Evolutionary conservation across 1,140 invertebrate species (phyloP), one percentile per base, ranked within the genome.

Genomic region (Globodera rostochiensis): DNA sequence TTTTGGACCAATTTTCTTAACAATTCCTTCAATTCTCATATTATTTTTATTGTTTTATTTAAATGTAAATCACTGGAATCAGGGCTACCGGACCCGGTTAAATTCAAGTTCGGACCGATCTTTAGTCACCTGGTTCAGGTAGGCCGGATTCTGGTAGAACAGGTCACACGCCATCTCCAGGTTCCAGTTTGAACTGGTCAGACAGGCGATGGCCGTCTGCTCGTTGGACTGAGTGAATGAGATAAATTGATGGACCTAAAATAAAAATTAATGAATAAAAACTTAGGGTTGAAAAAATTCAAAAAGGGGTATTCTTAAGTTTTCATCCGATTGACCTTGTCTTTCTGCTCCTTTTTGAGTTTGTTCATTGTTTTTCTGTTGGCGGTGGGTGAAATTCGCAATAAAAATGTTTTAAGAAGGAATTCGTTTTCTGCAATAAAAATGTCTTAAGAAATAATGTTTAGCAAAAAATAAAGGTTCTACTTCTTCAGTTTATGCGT

Each of bases 81-180:
- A 36, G 25, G 25, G 25, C 2, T 36, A 1, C 25, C 25, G 25
- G 2, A 36, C 25, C 25, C 25, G 25, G 25, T 36, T 36, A 36
- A 36, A 36, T 36, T 0, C 25, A 2, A 36, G 25, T 36, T 36
- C 81, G 13, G 1, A 60, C 25, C 45, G 64, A n/a, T 77, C 67
- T 25, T 36, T 36, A 36, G 36, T 47, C 15, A 80, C 74, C 45
- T 84, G 82, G 49, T 49, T 71, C 21, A 79, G 50, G 53, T 83
- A 82, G 47, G 81, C 15, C n/a, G 81, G 81, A 46, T 82, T 82
- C 66, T 83, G 82, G 60, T 83, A 83, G 83, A 83, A 83, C 57
- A 83, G 64, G 50, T 83, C 82, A 47, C 80, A 83, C n/a, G 82
- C 82, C 82, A 83, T 83, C 74, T 83, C 82, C 60, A 83, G 45